Percentiles rank a stretch among this genome's conserved stretches.
phyloP scores from a whole-genome alignment of 2,888 invertebrate genomes.

The Caprella mutica region DNA sequence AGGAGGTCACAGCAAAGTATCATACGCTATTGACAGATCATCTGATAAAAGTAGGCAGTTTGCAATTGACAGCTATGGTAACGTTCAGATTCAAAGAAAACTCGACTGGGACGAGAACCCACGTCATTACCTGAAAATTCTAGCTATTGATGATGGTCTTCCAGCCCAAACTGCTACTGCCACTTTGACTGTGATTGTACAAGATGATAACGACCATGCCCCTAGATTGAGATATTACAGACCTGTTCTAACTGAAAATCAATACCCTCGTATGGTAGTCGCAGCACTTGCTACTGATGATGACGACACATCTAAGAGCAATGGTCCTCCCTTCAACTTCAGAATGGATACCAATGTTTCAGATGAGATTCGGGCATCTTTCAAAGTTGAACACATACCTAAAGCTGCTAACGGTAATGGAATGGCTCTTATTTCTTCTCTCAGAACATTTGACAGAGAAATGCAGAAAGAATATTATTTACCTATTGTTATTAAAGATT shows the following conservation, averaged over 20 bases:
- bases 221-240: constrained; percentile 56
- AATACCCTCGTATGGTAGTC: constrained; percentile 78
- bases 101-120: constrained; percentile 90
- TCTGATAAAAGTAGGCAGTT: constrained; percentile 89
- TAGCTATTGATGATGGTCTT: constrained; percentile 87
- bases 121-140: constrained; percentile 86
- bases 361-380: constrained; percentile 82
- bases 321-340: constrained; percentile 94
- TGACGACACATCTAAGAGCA: constrained; percentile 83
- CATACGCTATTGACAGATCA: constrained; percentile 82
- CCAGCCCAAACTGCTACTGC: constrained; percentile 89
- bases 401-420: constrained; percentile 95
- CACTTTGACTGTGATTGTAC: constrained; percentile 83
- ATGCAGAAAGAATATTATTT: constrained; percentile 91
- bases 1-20: constrained; percentile 41
- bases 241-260: constrained; percentile 84
- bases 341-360: constrained; percentile 84
- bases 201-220: constrained; percentile 89
- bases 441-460: constrained; percentile 86
- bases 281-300: constrained; percentile 88
- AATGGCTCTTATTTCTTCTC: constrained; percentile 90
- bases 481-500: constrained; percentile 94
- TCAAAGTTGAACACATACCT: constrained; percentile 93
- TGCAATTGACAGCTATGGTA: constrained; percentile 77
- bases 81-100: constrained; percentile 81